Conservation (phyloP, 2,888 invertebrate genomes). For the Sympetrum striolatum region DNA sequence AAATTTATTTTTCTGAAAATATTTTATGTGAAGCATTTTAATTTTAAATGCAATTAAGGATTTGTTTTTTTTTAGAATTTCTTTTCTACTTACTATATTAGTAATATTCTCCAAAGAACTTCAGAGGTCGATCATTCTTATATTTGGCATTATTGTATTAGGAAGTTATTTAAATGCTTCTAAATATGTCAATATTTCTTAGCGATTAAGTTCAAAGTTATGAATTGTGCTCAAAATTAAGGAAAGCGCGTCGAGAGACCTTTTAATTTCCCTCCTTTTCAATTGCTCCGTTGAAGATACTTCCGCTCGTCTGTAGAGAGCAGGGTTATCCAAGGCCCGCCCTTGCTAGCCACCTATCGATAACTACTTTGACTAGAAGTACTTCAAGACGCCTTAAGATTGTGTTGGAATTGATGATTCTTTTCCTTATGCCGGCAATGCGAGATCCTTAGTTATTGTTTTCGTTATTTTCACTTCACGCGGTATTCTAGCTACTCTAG, state of each 20-base stretch:
- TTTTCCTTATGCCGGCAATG: background rate
- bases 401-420: background rate
- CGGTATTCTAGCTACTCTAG: background rate
- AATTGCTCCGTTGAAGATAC: background rate
- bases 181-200: background rate
- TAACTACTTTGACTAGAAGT: background rate
- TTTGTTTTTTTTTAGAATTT: too few species aligned
- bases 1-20: too few species aligned
- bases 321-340: too few species aligned
- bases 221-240: background rate
- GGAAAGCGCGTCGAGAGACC: background rate
- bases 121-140: too few species aligned
- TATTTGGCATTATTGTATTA: too few species aligned
- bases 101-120: too few species aligned
- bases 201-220: background rate
- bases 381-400: background rate
- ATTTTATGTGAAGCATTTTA: too few species aligned
- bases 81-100: too few species aligned
- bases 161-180: too few species aligned
- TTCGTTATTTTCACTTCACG: background rate
- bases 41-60: too few species aligned
- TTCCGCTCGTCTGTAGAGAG: background rate
- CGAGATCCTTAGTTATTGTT: too few species aligned
- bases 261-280: background rate
- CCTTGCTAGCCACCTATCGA: background rate